Conservation (phyloP, 2,797 vertebrate species). For the Lepidocolaptes lacrymiger region DNA sequence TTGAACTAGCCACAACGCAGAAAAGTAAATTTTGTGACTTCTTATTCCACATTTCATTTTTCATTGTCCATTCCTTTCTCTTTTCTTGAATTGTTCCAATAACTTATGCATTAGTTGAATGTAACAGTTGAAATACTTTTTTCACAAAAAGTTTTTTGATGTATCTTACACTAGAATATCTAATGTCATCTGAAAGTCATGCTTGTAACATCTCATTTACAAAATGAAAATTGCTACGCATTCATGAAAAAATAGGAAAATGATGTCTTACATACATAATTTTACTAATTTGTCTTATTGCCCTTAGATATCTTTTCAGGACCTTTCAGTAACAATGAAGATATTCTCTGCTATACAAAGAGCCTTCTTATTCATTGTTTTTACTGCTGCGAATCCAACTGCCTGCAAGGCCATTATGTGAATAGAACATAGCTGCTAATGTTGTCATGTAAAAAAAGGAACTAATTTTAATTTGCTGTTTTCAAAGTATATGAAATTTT, state of each 20-base stretch:
- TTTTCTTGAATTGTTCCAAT: background rate
- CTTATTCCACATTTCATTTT: background rate
- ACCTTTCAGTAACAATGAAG: background rate
- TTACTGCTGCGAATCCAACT: background rate
- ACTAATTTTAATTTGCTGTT: background rate
- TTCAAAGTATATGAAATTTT: background rate
- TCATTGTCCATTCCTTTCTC: background rate
- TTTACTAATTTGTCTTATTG: background rate
- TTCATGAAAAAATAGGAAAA: background rate
- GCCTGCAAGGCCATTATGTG: background rate
- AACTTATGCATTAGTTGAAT: background rate
- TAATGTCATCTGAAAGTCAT: background rate
- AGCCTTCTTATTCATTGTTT: background rate
- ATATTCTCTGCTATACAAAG: background rate
- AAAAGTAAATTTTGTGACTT: background rate
- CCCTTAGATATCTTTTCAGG: background rate
- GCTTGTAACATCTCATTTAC: background rate
- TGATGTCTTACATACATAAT: background rate
- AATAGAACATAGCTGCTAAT: background rate
- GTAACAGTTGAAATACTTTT: background rate
- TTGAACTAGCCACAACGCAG: background rate
- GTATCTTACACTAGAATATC: background rate
- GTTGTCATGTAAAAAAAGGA: background rate
- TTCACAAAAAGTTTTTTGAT: background rate
- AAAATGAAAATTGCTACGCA: background rate